Percentiles rank a stretch among this genome's conserved stretches.
These are phyloP conservation scores for Paedocypris sp. DNA, from an alignment of 2,113 vertebrate species.

Conservation along the genomic window DNA sequence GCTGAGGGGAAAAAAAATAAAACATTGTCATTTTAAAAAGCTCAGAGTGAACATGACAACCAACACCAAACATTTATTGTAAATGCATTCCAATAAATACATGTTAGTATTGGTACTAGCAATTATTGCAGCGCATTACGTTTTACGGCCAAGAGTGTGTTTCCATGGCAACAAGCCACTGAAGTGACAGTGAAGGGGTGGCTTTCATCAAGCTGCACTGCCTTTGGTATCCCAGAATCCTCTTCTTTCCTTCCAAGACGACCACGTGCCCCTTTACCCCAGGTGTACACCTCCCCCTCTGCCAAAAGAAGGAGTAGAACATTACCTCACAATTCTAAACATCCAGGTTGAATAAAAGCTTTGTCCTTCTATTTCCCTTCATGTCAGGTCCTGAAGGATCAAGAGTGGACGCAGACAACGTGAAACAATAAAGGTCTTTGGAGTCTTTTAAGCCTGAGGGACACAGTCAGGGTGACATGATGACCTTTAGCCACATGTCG, in stretches of 20 bases:
- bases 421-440: constrained; percentile 12
- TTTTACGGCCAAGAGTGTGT: constrained; percentile 87
- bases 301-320: constrained; percentile 24
- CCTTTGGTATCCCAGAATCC: constrained; percentile 71
- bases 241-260: constrained; percentile 87
- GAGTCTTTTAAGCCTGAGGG: background rate
- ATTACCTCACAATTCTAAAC: background rate
- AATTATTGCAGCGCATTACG: constrained; percentile 67
- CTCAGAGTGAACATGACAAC: background rate
- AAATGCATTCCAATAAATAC: background rate
- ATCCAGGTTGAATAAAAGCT: constrained; percentile 2
- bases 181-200: constrained; percentile 82
- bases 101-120: background rate
- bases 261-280: constrained; percentile 94
- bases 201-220: constrained; percentile 80
- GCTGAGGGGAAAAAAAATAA: constrained; percentile 43
- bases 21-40: background rate
- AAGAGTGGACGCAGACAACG: constrained; percentile 1
- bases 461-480: background rate
- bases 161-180: constrained; percentile 95
- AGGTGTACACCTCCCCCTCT: constrained; percentile 90
- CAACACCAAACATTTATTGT: background rate
- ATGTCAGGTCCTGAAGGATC: constrained; percentile 7
- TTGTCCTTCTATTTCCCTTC: background rate
- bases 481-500: constrained; percentile 15